Conservation (phyloP, 2,888 invertebrate genomes). For the Ctena decussata region DNA sequence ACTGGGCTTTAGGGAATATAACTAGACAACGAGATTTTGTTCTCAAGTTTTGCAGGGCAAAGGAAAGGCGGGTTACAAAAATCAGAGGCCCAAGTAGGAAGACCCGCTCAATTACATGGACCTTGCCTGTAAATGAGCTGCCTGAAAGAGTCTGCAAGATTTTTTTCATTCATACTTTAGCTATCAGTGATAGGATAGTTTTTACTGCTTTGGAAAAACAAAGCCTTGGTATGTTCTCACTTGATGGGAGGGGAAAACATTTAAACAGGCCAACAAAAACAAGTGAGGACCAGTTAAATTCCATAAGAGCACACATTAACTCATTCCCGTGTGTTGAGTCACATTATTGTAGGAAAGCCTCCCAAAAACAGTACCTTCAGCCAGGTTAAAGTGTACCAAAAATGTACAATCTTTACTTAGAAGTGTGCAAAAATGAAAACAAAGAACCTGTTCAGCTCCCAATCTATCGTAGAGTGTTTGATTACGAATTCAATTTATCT, state of each 20-base stretch:
- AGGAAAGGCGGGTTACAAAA: background rate
- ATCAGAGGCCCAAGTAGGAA: background rate
- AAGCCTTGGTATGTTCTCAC: background rate
- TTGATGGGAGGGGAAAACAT: background rate
- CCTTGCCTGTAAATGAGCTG: background rate
- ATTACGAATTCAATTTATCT: background rate
- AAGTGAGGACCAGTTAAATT: background rate
- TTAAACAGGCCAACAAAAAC: background rate
- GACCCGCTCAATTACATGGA: background rate
- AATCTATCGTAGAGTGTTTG: background rate
- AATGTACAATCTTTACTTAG: background rate
- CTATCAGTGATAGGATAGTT: background rate
- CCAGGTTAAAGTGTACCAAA: background rate
- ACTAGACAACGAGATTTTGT: background rate
- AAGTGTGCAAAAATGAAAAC: background rate
- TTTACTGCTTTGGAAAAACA: background rate
- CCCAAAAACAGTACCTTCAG: background rate
- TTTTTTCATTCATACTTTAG: constrained; percentile 5
- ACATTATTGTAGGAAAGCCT: constrained; percentile 19
- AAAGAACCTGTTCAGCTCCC: background rate
- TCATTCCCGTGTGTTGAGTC: background rate
- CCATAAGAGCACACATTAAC: background rate
- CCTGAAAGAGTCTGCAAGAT: background rate
- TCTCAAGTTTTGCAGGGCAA: background rate
- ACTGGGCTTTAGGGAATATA: background rate